A percentile compares a stretch with the other conserved stretches of the same genome.
Conservation (phyloP, 2,797 vertebrate species). For the Etheostoma perlongum region DNA sequence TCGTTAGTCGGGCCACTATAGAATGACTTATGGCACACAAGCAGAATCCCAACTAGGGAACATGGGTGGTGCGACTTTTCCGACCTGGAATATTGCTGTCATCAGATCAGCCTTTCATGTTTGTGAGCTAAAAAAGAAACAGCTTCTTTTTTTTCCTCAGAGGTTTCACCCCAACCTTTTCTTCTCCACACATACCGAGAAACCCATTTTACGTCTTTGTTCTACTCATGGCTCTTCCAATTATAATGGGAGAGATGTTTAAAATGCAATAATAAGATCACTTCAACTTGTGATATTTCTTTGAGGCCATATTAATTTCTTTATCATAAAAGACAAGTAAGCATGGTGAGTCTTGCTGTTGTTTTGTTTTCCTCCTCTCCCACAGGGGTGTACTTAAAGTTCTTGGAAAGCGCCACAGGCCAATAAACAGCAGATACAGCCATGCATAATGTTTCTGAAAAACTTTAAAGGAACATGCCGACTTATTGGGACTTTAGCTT, state of each 20-base stretch:
- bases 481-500: too few species aligned
- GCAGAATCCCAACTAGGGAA: conserved; percentile 40
- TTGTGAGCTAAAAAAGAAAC: conserved; percentile 53
- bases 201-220: conserved; percentile 26
- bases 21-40: conserved; percentile 47
- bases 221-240: conserved; percentile 7
- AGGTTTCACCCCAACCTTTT: conserved; percentile 41
- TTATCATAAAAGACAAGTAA: background rate
- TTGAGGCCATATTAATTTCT: background rate
- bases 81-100: conserved; percentile 64
- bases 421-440: conserved; percentile 27
- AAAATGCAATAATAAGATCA: conserved; percentile 31
- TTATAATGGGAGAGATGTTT: conserved; percentile 27
- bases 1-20: conserved; percentile 56
- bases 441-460: conserved; percentile 26
- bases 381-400: conserved; percentile 3
- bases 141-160: conserved; percentile 17
- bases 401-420: conserved; percentile 46
- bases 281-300: conserved; percentile 28
- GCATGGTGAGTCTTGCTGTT: background rate
- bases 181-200: conserved; percentile 7
- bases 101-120: conserved; percentile 62
- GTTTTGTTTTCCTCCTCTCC: conserved; percentile 38
- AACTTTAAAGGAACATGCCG: background rate
- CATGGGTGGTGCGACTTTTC: conserved; percentile 51